A percentile compares a stretch with the other conserved stretches of the same genome.
Conservation (phyloP, 2,888 invertebrate genomes). For the Agrochola circellaris region DNA sequence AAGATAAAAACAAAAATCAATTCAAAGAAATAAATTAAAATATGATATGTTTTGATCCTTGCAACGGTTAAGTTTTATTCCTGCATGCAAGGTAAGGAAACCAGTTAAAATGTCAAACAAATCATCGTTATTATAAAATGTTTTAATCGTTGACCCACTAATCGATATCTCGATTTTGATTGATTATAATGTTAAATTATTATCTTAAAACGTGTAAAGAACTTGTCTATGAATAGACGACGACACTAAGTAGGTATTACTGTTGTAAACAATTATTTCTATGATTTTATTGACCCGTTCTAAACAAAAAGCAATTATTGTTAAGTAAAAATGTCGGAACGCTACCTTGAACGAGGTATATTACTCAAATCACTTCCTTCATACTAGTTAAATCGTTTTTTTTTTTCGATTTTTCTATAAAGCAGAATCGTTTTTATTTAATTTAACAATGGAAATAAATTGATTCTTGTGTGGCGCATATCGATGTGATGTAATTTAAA, state of each 20-base stretch:
- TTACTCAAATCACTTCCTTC: constrained; percentile 69
- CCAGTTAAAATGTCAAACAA: constrained; percentile 1
- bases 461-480: constrained; percentile 30
- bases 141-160: constrained; percentile 21
- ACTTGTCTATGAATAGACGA: constrained; percentile 36
- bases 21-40: neutral
- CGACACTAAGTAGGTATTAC: constrained; percentile 9
- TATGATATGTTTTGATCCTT: neutral
- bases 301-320: constrained; percentile 59
- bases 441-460: constrained; percentile 52
- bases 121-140: neutral
- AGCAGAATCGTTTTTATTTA: constrained; percentile 24
- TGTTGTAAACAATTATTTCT: constrained; percentile 35
- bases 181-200: constrained; percentile 4
- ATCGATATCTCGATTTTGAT: constrained; percentile 18
- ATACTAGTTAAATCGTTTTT: constrained; percentile 62
- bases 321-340: constrained; percentile 52
- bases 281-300: constrained; percentile 45
- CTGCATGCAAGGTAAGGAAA: neutral
- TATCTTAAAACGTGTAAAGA: constrained; percentile 18
- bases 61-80: neutral
- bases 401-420: constrained; percentile 56
- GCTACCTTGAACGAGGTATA: constrained; percentile 55
- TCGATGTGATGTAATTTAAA: constrained; percentile 39
- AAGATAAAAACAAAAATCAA: too few relatives aligned